A percentile compares a stretch with the other conserved stretches of the same genome.
Evolutionary conservation across 2,113 vertebrate species (phyloP).

Genomic region (Seriola aureovittata): DNA sequence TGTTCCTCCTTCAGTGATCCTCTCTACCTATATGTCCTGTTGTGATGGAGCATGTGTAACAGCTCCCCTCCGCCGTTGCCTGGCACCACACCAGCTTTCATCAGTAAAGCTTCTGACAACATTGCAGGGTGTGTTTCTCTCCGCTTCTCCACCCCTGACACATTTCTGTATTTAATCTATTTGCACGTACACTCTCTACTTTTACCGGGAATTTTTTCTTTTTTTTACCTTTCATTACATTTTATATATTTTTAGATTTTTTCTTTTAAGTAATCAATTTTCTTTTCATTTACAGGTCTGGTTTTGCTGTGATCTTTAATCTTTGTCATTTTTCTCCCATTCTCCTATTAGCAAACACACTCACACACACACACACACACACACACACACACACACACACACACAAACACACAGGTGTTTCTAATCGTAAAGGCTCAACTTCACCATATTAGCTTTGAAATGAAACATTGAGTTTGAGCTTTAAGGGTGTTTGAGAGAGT

Average conservation of each 20-base stretch:
- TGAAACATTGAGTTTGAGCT: background rate
- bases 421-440: background rate
- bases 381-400: too few species aligned
- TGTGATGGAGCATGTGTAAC: slow-evolving; percentile 60
- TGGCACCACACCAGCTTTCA: slow-evolving; percentile 53
- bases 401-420: too few species aligned
- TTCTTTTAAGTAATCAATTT: background rate
- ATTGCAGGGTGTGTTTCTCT: background rate
- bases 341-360: background rate
- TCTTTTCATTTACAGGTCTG: background rate
- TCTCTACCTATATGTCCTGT: slow-evolving; percentile 60
- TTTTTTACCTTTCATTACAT: background rate
- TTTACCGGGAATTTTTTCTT: background rate
- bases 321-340: background rate
- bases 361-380: too few species aligned
- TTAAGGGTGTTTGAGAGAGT: too few species aligned
- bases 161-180: slow-evolving; percentile 6
- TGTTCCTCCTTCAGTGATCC: slow-evolving; percentile 51
- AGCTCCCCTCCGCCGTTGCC: slow-evolving; percentile 36
- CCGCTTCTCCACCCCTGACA: slow-evolving; percentile 23
- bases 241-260: background rate
- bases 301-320: background rate
- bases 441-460: background rate
- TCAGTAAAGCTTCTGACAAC: slow-evolving; percentile 57
- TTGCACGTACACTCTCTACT: background rate